Conservation (phyloP, 2,797 vertebrate genomes). For the Aselliscus stoliczkanus region DNA sequence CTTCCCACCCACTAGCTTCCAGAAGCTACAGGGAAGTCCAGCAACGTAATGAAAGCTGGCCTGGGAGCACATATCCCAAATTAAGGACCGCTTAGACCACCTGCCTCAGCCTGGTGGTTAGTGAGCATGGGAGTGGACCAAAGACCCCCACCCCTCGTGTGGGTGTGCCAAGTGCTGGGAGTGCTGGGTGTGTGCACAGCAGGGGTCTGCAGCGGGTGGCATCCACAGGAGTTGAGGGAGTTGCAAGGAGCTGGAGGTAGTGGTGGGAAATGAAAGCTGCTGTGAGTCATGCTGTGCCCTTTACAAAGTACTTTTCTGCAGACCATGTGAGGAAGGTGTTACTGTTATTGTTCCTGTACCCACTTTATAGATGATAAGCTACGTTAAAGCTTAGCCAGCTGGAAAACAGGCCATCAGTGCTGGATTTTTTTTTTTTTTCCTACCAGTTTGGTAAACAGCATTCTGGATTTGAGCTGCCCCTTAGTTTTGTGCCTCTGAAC, state of each 20-base stretch:
- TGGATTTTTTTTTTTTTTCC: no score
- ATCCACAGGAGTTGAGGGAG: background rate
- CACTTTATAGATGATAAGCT: background rate
- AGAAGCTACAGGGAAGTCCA: background rate
- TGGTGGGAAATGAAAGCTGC: background rate
- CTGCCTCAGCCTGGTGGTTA: background rate
- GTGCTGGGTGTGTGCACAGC: rapidly evolving
- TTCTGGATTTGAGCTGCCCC: background rate
- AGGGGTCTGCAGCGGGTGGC: background rate
- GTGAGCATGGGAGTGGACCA: background rate
- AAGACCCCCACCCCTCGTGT: background rate
- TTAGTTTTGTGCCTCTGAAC: background rate
- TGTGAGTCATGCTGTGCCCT: rapidly evolving
- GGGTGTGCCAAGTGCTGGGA: background rate
- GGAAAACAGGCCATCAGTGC: background rate
- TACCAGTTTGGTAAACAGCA: background rate
- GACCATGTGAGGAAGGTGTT: background rate
- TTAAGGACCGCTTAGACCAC: background rate
- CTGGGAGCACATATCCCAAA: background rate
- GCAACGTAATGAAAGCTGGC: no score
- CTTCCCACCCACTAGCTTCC: background rate
- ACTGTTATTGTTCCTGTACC: background rate
- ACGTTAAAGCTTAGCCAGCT: background rate
- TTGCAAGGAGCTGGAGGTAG: background rate
- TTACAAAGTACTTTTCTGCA: background rate